Percentiles rank a stretch among this genome's conserved stretches.
These are phyloP conservation scores for Metopia argyrocephala DNA, from an alignment of 2,888 invertebrate genomes.

Conservation along the genomic window DNA sequence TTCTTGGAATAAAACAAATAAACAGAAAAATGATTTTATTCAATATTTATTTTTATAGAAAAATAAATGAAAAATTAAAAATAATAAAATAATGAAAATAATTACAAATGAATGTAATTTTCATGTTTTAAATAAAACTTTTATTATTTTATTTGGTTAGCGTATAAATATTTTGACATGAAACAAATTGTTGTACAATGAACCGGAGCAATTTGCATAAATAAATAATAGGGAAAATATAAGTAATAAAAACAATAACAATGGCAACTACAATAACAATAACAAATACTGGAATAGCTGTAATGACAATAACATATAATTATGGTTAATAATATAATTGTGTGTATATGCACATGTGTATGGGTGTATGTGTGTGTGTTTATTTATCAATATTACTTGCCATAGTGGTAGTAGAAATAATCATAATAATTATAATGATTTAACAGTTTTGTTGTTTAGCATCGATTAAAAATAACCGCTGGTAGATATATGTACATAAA, in stretches of 20 bases:
- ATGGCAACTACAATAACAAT: background rate
- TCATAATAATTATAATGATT: slow-evolving; percentile 49
- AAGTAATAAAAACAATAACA: slow-evolving; percentile 23
- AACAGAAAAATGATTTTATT: no score
- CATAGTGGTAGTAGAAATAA: slow-evolving; percentile 13
- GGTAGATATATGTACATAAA: slow-evolving; percentile 27
- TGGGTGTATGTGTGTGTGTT: background rate
- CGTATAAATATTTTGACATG: slow-evolving; percentile 37
- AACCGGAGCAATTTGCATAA: slow-evolving; percentile 56
- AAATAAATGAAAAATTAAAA: slow-evolving; percentile 19
- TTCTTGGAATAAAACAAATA: no score
- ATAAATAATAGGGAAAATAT: slow-evolving; percentile 42
- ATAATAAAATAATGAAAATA: slow-evolving; percentile 21
- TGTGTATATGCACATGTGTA: background rate
- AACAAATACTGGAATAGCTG: background rate
- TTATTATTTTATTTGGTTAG: slow-evolving; percentile 31
- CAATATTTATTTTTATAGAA: no score
- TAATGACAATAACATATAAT: slow-evolving; percentile 30
- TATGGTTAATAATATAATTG: slow-evolving; percentile 29
- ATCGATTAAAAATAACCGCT: slow-evolving; percentile 52
- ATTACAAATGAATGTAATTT: slow-evolving; percentile 44
- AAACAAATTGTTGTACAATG: slow-evolving; percentile 47
- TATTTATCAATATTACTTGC: background rate
- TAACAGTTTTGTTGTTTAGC: slow-evolving; percentile 55
- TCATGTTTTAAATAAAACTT: background rate